Conservation (phyloP, 2,113 vertebrate species). For the Chlorocebus sabaeus region DNA sequence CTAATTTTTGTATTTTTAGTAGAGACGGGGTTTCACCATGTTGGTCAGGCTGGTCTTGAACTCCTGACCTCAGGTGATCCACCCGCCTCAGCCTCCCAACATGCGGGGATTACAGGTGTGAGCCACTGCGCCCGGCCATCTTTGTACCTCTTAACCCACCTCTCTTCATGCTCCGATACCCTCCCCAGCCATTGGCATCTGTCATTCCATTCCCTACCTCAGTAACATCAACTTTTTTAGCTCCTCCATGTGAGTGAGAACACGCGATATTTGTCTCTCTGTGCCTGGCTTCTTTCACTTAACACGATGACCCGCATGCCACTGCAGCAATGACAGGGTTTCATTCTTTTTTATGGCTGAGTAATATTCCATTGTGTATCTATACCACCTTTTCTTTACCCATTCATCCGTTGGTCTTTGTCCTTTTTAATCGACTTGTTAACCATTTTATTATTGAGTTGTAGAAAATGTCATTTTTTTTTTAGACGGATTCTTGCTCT, state of each 20-base stretch:
- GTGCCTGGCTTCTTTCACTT: not conserved
- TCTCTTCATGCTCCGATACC: not conserved
- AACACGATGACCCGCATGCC: fast-evolving
- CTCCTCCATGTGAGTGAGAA: not conserved
- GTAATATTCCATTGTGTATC: fast-evolving
- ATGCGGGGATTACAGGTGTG: too few species aligned
- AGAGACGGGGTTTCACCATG: too few species aligned
- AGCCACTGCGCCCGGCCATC: too few species aligned
- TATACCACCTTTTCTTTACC: not conserved
- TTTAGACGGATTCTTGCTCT: too few species aligned
- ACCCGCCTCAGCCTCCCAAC: too few species aligned
- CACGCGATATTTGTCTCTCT: not conserved
- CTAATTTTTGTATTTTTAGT: too few species aligned
- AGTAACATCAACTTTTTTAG: not conserved
- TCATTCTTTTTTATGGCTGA: not conserved
- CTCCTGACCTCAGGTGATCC: too few species aligned
- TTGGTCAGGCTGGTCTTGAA: too few species aligned
- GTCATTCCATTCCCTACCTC: not conserved
- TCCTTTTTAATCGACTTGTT: not conserved
- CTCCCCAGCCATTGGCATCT: not conserved
- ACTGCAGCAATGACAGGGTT: not conserved
- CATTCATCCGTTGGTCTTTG: too few species aligned
- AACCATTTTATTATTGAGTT: not conserved
- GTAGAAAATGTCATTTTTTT: not conserved
- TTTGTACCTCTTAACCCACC: not conserved